Conservation (phyloP, 2,113 vertebrate species). For the Aplodontia rufa region DNA sequence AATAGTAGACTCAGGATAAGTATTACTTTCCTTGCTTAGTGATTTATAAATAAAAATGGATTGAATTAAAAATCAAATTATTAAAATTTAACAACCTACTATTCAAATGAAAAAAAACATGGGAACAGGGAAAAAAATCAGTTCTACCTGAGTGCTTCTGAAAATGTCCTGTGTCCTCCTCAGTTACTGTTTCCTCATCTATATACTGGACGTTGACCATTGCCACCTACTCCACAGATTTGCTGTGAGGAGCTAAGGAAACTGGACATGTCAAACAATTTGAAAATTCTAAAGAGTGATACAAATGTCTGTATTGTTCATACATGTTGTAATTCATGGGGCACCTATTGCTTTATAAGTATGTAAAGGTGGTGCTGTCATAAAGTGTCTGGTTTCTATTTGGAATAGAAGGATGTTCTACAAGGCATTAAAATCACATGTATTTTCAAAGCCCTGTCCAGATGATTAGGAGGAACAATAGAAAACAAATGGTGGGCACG, state of each 20-base stretch:
- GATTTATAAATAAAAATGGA: background rate
- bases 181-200: background rate
- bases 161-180: background rate
- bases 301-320: background rate
- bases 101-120: background rate
- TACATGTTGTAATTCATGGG: background rate
- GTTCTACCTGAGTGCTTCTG: background rate
- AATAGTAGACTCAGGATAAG: background rate
- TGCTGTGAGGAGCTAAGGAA: background rate
- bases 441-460: slow-evolving; percentile 42
- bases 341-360: background rate
- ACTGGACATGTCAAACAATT: background rate
- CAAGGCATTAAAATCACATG: background rate
- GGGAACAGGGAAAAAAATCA: background rate
- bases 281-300: background rate
- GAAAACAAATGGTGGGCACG: slow-evolving; percentile 47
- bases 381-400: background rate
- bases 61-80: slow-evolving; percentile 13
- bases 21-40: background rate
- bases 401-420: background rate
- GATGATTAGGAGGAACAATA: slow-evolving; percentile 52
- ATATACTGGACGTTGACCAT: background rate
- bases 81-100: slow-evolving; percentile 18
- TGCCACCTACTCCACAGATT: background rate
- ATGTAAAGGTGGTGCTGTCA: background rate